These are phyloP conservation scores for Oppia nitens DNA, from an alignment of 1,140 invertebrate species.

Conservation along the genomic window DNA sequence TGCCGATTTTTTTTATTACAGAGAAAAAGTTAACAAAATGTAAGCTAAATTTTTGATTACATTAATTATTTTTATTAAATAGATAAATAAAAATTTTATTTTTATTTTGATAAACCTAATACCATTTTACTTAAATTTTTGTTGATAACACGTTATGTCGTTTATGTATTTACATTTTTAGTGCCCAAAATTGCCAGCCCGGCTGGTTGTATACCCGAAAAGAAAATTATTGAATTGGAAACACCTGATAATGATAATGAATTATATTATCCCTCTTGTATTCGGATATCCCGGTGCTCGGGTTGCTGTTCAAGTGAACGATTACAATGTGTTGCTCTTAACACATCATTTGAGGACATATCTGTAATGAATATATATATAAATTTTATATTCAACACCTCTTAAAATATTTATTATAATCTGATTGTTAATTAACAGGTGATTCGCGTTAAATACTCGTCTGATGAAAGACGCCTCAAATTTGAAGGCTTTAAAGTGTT, in stretches of 20 bases:
- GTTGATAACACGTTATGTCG: no score
- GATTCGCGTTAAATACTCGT: constrained; percentile 3
- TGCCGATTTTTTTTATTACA: background rate
- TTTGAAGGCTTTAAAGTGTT: constrained; percentile 2
- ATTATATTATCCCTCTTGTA: constrained; percentile 15
- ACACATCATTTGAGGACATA: background rate
- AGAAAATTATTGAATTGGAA: background rate
- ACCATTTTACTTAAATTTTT: no score
- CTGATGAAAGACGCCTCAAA: background rate
- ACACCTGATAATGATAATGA: background rate
- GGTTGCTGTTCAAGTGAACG: constrained; percentile 14
- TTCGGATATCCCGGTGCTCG: constrained; percentile 12
- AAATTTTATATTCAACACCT: background rate
- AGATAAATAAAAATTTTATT: no score
- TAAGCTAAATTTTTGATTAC: background rate
- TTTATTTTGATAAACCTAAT: no score
- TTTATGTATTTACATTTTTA: no score
- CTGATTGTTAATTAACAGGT: background rate
- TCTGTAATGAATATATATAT: background rate
- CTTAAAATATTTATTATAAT: background rate
- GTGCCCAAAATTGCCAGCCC: background rate
- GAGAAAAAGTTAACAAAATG: background rate
- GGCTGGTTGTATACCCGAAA: background rate
- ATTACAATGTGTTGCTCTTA: constrained; percentile 2
- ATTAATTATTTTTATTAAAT: no score